These are phyloP conservation scores for Euproctis similis DNA, from an alignment of 2,888 invertebrate species.

Conservation along the genomic window DNA sequence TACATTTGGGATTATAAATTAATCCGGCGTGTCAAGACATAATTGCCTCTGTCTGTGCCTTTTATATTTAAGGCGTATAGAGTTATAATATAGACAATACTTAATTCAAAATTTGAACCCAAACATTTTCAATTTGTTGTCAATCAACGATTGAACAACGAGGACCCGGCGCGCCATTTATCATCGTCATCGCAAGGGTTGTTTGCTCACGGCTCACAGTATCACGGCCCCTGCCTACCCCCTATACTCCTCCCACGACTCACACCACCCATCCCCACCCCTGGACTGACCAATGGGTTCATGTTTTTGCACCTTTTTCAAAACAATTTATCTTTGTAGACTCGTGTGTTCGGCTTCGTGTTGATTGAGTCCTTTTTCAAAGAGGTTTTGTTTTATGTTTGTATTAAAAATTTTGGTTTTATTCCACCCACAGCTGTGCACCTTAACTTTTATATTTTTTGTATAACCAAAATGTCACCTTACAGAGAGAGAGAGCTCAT, in stretches of 20 bases:
- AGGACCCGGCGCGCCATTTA: constrained; percentile 7
- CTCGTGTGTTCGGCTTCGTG: constrained; percentile 5
- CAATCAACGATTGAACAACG: constrained; percentile 6
- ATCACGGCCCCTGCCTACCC: constrained; percentile 4
- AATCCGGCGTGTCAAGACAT: too few species aligned
- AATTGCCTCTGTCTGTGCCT: too few species aligned
- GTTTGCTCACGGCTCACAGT: constrained; percentile 13
- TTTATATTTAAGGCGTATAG: too few species aligned
- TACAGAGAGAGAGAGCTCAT: too few species aligned
- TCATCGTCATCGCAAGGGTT: constrained; percentile 21
- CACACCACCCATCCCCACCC: too few species aligned
- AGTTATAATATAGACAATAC: too few species aligned
- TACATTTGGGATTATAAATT: too few species aligned
- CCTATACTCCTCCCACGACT: constrained; percentile 5
- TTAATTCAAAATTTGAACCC: too few species aligned
- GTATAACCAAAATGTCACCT: too few species aligned
- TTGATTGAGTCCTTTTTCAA: constrained; percentile 4
- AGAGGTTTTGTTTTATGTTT: background rate
- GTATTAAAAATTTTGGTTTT: background rate
- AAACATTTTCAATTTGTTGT: constrained; percentile 1
- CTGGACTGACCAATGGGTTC: constrained; percentile 5
- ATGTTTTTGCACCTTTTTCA: constrained; percentile 20
- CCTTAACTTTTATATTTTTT: too few species aligned
- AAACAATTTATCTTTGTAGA: constrained; percentile 24
- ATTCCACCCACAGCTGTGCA: too few species aligned